These are phyloP conservation scores for Micrastur ruficollis DNA, from an alignment of 2,797 vertebrate species.

Conservation along the genomic window DNA sequence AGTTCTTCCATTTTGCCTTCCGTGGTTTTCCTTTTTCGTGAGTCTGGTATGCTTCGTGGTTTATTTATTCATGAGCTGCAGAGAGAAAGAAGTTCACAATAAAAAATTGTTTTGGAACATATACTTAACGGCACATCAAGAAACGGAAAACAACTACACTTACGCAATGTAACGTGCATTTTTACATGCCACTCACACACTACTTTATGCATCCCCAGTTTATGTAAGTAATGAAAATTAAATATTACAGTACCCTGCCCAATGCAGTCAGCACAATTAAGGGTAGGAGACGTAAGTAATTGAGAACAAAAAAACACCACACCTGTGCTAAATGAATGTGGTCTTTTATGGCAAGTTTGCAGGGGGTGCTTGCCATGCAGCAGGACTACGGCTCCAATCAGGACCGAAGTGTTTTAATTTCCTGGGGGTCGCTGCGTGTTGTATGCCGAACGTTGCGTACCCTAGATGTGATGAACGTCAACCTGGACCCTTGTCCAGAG, in stretches of 20 bases:
- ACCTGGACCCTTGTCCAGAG: too few species aligned
- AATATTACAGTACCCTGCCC: neutral
- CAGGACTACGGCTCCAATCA: neutral
- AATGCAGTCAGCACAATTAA: neutral
- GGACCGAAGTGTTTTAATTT: neutral
- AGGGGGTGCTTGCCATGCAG: neutral
- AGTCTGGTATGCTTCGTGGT: neutral
- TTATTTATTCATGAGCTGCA: slow-evolving; percentile 25
- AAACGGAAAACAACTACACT: slow-evolving; percentile 9
- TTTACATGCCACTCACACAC: neutral
- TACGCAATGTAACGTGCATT: neutral
- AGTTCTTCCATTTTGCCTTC: neutral
- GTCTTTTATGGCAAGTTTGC: neutral
- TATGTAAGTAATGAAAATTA: slow-evolving; percentile 15
- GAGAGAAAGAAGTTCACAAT: neutral
- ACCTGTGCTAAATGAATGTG: neutral
- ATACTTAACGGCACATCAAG: neutral
- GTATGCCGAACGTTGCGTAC: neutral
- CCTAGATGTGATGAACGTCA: accelerated
- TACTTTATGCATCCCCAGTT: neutral
- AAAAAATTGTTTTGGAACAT: neutral
- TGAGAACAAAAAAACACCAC: neutral
- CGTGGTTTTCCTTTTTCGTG: slow-evolving; percentile 33
- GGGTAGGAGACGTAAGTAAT: neutral
- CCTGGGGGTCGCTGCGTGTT: accelerated